Evolutionary conservation across 2,113 vertebrate genomes (phyloP).

Genomic region (Dipodomys merriami): DNA sequence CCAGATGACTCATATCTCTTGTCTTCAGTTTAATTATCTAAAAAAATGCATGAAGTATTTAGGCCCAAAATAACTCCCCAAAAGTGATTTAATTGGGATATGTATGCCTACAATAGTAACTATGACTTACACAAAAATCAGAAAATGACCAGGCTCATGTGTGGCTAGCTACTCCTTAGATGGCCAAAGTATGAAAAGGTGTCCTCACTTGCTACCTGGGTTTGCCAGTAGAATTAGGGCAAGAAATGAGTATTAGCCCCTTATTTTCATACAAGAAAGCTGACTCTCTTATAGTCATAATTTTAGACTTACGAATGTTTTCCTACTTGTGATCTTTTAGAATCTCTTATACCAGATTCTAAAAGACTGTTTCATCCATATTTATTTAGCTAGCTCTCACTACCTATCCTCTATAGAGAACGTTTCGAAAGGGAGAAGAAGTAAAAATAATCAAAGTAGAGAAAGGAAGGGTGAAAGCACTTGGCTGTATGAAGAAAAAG

Average conservation of each 20-base stretch:
- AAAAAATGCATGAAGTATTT: constrained; percentile 19
- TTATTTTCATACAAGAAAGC: neutral
- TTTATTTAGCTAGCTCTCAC: neutral
- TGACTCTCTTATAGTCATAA: neutral
- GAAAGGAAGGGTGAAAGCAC: neutral
- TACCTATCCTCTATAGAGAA: neutral
- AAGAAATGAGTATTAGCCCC: neutral
- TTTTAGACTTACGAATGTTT: constrained; percentile 23
- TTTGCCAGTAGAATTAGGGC: neutral
- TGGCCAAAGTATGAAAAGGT: neutral
- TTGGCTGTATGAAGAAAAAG: neutral
- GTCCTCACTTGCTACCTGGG: neutral
- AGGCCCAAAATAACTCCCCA: neutral
- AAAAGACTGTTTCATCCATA: neutral
- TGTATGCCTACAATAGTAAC: neutral
- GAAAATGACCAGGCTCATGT: neutral
- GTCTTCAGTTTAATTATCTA: constrained; percentile 24
- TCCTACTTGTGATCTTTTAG: neutral
- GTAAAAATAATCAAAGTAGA: neutral
- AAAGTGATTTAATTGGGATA: neutral
- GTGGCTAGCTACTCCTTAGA: neutral
- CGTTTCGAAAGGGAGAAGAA: neutral
- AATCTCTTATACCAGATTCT: constrained; percentile 17
- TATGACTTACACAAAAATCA: neutral
- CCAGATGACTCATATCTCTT: neutral